Evolutionary conservation across 2,113 vertebrate genomes (phyloP), one percentile per base, ranked within the genome.

Genomic region (Mormyrus iriodes): DNA sequence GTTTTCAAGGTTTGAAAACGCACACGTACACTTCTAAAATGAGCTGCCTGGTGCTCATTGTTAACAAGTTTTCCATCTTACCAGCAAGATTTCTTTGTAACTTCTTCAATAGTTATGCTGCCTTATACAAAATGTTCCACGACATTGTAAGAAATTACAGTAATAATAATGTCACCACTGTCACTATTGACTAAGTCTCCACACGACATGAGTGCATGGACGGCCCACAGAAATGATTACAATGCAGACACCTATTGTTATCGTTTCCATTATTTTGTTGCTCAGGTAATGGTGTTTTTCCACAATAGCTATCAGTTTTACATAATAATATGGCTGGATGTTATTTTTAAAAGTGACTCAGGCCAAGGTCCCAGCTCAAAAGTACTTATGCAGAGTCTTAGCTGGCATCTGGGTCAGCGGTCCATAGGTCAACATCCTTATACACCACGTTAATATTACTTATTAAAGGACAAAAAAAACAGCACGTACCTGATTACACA

Each of bases 261-360:
- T 39, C 39, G 17, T 79, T 79, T 19, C 73, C 35, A 35, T 79
- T 79, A 79, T 79, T 79, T 42, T 42, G 31, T 79, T 42, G 35
- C 73, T 79, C 73, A 79, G 73, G 73, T 79, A 79, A 42, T 79
- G 73, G 31, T 79, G 35, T 79, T 79, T 69, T 69, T 69, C 61
- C 61, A 69, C 61, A 69, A 69, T 69, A 31, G 61, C 61, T 48
- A 7, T 53, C 52, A 79, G 17, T 42, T 42, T 42, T 42, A 39
- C 73, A 79, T 79, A 79, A 79, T 79, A 19, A 79, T 79, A 19
- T 42, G 5, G 35, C 73, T 79, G 73, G 73, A 42, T 69, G 13
- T 42, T 79, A n/a, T 39, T 39, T 76, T 39, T 42, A 39, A 15
- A 79, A 35, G 15, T 21, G 17, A 79, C 15, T 79, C 73, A 42